Evolutionary conservation across 2,113 vertebrate genomes (phyloP).

Genomic region (Neomonachus schauinslandi): DNA sequence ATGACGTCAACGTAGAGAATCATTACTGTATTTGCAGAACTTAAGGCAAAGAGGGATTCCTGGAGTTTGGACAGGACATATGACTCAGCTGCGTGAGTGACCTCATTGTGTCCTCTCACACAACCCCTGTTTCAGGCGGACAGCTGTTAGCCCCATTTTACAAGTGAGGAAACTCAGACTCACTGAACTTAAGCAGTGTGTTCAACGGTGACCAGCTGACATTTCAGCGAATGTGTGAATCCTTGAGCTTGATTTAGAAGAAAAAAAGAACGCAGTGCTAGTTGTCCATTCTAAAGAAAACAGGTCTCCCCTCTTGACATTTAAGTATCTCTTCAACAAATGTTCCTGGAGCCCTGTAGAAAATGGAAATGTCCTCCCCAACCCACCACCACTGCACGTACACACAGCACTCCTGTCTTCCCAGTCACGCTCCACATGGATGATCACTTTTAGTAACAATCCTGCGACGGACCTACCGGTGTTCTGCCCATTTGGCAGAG

Average conservation of each 20-base stretch:
- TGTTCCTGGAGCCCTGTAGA: neutral
- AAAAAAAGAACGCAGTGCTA: neutral
- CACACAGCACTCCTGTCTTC: neutral
- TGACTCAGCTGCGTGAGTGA: neutral
- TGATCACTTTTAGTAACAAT: neutral
- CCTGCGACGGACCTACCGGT: neutral
- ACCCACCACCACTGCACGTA: rapidly evolving
- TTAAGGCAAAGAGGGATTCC: neutral
- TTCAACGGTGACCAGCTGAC: neutral
- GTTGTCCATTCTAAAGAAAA: neutral
- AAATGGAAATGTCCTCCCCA: neutral
- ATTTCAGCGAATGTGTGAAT: neutral
- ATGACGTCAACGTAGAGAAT: neutral
- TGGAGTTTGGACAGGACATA: neutral
- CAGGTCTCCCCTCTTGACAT: neutral
- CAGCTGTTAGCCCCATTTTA: neutral
- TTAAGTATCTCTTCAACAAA: neutral
- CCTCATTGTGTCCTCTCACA: neutral
- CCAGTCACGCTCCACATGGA: rapidly evolving
- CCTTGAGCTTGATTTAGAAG: neutral
- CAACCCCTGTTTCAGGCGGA: neutral
- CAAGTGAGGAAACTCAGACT: neutral
- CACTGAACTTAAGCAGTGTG: neutral
- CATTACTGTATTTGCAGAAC: neutral
- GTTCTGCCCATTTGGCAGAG: neutral